Base-by-base conservation (phyloP, 1,140 invertebrate genomes). In the Trichonephila clavata region DNA sequence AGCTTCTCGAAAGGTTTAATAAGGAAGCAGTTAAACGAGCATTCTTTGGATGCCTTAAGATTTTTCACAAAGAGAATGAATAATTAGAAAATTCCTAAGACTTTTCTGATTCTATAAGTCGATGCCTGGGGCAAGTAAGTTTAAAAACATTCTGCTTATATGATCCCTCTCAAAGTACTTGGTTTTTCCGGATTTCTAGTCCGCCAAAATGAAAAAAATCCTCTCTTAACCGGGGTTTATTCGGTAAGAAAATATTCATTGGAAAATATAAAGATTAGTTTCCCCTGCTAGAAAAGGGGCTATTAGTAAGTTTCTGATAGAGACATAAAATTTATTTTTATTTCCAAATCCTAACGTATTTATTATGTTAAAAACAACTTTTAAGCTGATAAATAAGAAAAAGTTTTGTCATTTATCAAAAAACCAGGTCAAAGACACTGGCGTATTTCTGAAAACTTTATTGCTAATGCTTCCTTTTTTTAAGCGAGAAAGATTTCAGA, bases 1-100 rank as follows among this genome's bases (percentile, higher is more conserved):
- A 77, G 32, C 16, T 27, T 77, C 27, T 32, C 32, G 32, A 13
- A 18, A 32, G 32, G 71, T 77, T 39, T 77, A 77, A 77, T 77
- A 39, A 32, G 61, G 60, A 61, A 39, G 50, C 27, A 65, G 7
- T 32, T 86, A 63, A 61, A 86, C 1, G 59, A 27, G 16, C 24
- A 86, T 86, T 86, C 84, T 63, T 86, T 61, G 27, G 18, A 86
- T 86, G 24, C 60, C 84, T 63, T 39, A 4, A 0, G 24, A n/a
- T n/a, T 14, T 32, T 39, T 32, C 27, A 86, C 59, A 86, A 86
- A 86, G 63, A 27, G 63, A 50, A 86, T 18, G 63, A 63, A 60
- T 86, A 86, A 86, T 86, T 61, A 86, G 16, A 27, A 86, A 86
- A 86, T 86, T 86, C 84, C 60, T 20, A 10, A 24, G 39, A 86